Evolutionary conservation across 2,113 vertebrate species (phyloP).

Genomic region (Axis porcinus): DNA sequence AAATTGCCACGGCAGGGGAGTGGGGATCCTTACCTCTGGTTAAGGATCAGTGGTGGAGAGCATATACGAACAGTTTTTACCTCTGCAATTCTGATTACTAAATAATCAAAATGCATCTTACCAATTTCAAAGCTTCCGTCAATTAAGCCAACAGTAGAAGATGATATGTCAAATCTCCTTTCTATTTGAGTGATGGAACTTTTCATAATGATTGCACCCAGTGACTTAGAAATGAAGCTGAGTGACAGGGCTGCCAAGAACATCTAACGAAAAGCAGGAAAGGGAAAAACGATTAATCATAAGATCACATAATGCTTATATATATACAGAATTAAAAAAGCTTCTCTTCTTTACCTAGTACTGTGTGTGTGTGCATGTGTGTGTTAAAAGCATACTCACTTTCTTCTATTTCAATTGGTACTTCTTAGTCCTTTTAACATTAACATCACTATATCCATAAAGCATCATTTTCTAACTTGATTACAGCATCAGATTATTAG

Average conservation of each 20-base stretch:
- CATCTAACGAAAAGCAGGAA: constrained; percentile 75
- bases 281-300: not conserved
- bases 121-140: constrained; percentile 96
- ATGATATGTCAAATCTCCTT: constrained; percentile 90
- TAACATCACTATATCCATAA: not conserved
- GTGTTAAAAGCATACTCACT: not conserved
- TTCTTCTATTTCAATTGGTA: not conserved
- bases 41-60: not conserved
- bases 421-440: not conserved
- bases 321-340: not conserved
- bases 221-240: constrained; percentile 85
- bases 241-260: constrained; percentile 90
- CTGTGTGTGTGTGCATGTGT: not conserved
- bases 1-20: not conserved
- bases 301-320: not conserved
- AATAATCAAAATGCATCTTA: constrained; percentile 73
- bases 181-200: constrained; percentile 94
- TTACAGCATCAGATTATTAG: not conserved
- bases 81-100: not conserved
- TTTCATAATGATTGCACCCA: constrained; percentile 89
- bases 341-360: not conserved
- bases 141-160: constrained; percentile 85
- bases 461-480: not conserved
- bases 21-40: not conserved
- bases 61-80: not conserved